phyloP scores from a whole-genome alignment of 2,113 vertebrate genomes.

The Nymphicus hollandicus region DNA sequence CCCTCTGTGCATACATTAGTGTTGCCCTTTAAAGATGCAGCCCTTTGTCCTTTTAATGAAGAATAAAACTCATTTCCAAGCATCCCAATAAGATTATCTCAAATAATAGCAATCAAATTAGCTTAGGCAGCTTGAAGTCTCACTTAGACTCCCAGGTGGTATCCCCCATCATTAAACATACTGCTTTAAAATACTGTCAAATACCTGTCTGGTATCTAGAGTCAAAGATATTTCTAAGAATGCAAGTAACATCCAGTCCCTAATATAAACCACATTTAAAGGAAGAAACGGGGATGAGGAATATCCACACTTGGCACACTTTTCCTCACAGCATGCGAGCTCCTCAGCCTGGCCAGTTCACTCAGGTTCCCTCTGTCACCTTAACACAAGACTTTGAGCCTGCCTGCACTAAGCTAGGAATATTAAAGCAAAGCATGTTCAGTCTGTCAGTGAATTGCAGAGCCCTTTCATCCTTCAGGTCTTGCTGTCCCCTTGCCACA shows the following conservation, averaged over 20 bases:
- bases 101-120: conserved; percentile 68
- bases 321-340: not conserved
- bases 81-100: conserved; percentile 67
- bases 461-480: not conserved
- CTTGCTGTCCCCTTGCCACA: not conserved
- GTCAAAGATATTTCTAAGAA: not conserved
- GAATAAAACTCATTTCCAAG: conserved; percentile 61
- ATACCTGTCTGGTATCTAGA: not conserved
- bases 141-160: conserved; percentile 41
- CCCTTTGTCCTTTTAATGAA: conserved; percentile 63
- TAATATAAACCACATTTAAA: not conserved
- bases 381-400: not conserved
- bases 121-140: conserved; percentile 56
- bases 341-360: not conserved
- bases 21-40: conserved; percentile 48
- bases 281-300: not conserved
- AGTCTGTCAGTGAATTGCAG: not conserved
- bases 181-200: conserved; percentile 21
- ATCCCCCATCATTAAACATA: conserved; percentile 3
- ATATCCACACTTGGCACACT: not conserved
- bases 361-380: not conserved
- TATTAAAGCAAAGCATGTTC: not conserved
- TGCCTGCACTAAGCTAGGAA: not conserved
- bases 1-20: conserved; percentile 60
- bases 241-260: not conserved